A percentile compares a stretch with the other conserved stretches of the same genome.
Conservation (phyloP, 2,113 vertebrate genomes). For the Oxyura jamaicensis region DNA sequence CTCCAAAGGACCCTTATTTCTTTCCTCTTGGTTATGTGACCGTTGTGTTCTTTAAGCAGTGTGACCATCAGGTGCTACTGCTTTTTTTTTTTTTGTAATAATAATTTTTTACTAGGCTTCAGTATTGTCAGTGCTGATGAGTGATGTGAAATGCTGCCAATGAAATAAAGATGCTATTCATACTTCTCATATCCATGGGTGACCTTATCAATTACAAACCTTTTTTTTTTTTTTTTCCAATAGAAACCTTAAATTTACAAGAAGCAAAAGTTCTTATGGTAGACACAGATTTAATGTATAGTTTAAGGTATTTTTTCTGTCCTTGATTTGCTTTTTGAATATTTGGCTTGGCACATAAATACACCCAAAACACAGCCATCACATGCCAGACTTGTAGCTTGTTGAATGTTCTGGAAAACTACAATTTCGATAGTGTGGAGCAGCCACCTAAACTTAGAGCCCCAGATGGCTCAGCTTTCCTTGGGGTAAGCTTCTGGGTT, state of each 20-base stretch:
- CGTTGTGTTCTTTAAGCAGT: fast-evolving
- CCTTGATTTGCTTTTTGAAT: background rate
- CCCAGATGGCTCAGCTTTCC: background rate
- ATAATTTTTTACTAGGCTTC: background rate
- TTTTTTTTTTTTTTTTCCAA: background rate
- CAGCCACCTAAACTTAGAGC: background rate
- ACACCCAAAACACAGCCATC: background rate
- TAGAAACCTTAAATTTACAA: background rate
- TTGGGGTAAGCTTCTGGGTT: background rate
- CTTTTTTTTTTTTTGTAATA: background rate
- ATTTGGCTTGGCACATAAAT: background rate
- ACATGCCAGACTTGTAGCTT: background rate
- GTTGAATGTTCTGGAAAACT: background rate
- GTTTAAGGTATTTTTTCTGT: background rate
- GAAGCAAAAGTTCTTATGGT: background rate
- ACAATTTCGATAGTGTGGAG: background rate
- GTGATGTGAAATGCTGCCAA: background rate
- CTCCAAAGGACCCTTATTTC: background rate
- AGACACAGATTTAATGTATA: background rate
- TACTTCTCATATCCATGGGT: background rate
- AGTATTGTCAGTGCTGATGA: background rate
- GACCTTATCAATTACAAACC: background rate
- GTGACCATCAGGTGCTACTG: background rate
- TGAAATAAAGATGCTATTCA: background rate
- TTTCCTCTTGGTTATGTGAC: background rate